phyloP scores from a whole-genome alignment of 2,797 vertebrate genomes.

The Psittacula derbiana region DNA sequence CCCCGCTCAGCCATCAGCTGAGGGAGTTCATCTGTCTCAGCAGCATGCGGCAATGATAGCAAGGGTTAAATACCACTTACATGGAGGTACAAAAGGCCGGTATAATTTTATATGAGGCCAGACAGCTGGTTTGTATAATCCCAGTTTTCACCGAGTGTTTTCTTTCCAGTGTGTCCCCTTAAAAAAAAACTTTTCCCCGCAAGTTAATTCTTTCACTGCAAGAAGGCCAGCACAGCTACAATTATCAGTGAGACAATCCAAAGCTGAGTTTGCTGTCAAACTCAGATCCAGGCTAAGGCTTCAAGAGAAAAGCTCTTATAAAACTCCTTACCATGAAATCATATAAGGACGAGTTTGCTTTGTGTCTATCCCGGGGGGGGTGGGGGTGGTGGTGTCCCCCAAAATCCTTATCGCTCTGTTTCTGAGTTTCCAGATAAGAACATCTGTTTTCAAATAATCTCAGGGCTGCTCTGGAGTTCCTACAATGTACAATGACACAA shows the following conservation, averaged over 20 bases:
- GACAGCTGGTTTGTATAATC: slow-evolving; percentile 55
- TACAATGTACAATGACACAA: neutral
- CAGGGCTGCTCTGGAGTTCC: slow-evolving; percentile 1
- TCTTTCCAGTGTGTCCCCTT: neutral
- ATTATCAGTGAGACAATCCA: neutral
- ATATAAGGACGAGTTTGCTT: neutral
- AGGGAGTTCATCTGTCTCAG: slow-evolving; percentile 37
- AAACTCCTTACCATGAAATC: neutral
- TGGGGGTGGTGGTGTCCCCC: fast-evolving
- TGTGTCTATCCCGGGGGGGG: neutral
- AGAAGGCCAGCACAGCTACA: neutral
- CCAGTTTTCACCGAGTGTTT: slow-evolving; percentile 5
- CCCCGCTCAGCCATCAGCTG: slow-evolving; percentile 48
- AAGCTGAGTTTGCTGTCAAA: neutral
- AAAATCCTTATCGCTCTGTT: neutral
- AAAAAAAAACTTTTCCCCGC: neutral
- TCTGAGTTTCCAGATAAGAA: slow-evolving; percentile 32
- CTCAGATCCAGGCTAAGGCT: neutral
- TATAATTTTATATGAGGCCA: slow-evolving; percentile 47
- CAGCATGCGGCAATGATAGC: neutral
- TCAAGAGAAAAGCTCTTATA: neutral
- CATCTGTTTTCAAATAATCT: slow-evolving; percentile 53
- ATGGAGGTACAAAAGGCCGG: slow-evolving; percentile 43
- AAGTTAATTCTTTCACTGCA: neutral
- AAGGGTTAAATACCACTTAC: slow-evolving; percentile 59